Evolutionary conservation across 2,888 invertebrate genomes (phyloP).

Genomic region (Dolichopus griseipennis): DNA sequence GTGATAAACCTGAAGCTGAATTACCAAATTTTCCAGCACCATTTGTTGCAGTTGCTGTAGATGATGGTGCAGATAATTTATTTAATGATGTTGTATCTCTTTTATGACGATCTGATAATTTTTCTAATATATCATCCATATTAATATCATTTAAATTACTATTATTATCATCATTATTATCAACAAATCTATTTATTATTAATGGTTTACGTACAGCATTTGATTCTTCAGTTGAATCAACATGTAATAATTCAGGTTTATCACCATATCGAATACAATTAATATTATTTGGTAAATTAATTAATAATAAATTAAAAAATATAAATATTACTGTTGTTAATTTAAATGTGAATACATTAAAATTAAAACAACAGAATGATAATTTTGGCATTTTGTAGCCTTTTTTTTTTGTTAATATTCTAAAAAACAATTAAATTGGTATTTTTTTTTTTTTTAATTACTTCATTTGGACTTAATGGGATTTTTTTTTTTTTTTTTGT

Average conservation of each 20-base stretch:
- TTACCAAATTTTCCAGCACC: not conserved
- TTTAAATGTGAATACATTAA: not conserved
- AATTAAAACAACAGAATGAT: not conserved
- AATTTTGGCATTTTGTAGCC: not conserved
- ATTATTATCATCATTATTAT: not conserved
- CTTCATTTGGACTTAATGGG: not conserved
- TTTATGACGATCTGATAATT: conserved; percentile 13
- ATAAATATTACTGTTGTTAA: not conserved
- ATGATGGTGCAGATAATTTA: not conserved
- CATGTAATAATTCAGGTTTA: conserved; percentile 16
- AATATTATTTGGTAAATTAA: not conserved
- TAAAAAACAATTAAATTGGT: not conserved
- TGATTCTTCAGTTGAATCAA: conserved; percentile 16
- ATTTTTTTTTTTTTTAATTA: not conserved
- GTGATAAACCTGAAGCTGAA: not conserved
- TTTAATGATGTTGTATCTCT: conserved; percentile 12
- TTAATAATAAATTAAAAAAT: not conserved
- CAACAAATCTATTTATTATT: conserved; percentile 11
- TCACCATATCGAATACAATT: conserved; percentile 16
- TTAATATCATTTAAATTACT: not conserved
- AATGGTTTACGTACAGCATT: conserved; percentile 13
- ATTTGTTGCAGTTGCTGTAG: not conserved
- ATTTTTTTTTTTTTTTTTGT: conserved; percentile 1
- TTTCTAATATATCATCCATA: not conserved
- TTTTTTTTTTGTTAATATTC: not conserved